Evolutionary conservation across 2,888 invertebrate species (phyloP).

Genomic region (Lepidonotus clava): DNA sequence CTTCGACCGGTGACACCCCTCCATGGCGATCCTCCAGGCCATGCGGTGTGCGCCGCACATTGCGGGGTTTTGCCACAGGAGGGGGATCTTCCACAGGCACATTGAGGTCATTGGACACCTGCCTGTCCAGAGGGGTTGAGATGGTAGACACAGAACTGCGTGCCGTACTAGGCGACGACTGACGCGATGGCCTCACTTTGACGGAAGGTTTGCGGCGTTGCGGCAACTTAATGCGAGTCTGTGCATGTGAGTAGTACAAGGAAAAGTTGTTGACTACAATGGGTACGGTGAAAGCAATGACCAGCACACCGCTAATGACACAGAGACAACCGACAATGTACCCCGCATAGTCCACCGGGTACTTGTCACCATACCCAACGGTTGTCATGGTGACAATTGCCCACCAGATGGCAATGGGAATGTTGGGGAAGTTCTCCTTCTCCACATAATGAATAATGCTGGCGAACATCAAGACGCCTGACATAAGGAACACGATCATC

Average conservation of each 20-base stretch:
- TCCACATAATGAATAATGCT: slow-evolving; percentile 78
- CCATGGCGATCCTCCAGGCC: too few species aligned
- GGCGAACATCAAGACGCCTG: slow-evolving; percentile 79
- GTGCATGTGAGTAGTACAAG: slow-evolving; percentile 79
- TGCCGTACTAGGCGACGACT: too few species aligned
- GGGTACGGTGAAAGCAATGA: slow-evolving; percentile 79
- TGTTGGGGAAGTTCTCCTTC: slow-evolving; percentile 76
- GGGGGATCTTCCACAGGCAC: too few species aligned
- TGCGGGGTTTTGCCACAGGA: too few species aligned
- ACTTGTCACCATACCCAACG: slow-evolving; percentile 79
- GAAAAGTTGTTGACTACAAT: slow-evolving; percentile 80
- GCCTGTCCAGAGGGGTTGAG: too few species aligned
- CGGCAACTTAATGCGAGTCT: slow-evolving; percentile 68
- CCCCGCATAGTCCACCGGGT: slow-evolving; percentile 69
- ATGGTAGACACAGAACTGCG: too few species aligned
- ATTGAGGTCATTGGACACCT: too few species aligned
- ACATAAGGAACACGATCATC: slow-evolving; percentile 78
- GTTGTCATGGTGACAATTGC: slow-evolving; percentile 80
- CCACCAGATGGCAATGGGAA: slow-evolving; percentile 80
- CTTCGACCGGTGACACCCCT: too few species aligned
- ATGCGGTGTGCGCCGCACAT: too few species aligned
- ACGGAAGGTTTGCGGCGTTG: background rate
- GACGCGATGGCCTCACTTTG: background rate
- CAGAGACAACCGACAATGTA: slow-evolving; percentile 77
- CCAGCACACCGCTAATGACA: slow-evolving; percentile 78